Conservation (phyloP, 2,888 invertebrate species). For the Diadegma fenestrale region DNA sequence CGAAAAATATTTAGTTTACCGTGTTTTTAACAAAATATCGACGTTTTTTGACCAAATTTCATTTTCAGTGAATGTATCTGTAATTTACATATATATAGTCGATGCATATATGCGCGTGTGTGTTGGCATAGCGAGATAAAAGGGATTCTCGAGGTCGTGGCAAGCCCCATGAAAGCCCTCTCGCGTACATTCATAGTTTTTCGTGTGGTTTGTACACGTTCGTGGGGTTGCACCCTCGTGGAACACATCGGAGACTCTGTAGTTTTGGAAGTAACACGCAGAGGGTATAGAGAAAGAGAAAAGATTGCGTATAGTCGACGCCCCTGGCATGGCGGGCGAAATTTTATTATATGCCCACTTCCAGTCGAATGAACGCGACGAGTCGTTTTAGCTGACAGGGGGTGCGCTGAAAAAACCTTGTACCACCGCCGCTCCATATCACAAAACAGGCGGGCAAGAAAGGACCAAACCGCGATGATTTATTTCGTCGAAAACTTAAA, state of each 20-base stretch:
- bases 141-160: conserved; percentile 71
- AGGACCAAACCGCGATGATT: conserved; percentile 49
- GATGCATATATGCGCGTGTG: conserved; percentile 3
- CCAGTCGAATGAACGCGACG: conserved; percentile 80
- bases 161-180: conserved; percentile 83
- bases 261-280: conserved; percentile 13
- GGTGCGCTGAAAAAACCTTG: conserved; percentile 38
- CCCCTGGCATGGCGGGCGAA: conserved; percentile 83
- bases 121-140: conserved; percentile 7
- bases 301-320: conserved; percentile 81
- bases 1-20: no score
- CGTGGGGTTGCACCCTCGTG: conserved; percentile 64
- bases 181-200: conserved; percentile 68
- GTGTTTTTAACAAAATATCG: no score
- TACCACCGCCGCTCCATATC: conserved; percentile 44
- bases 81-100: background rate
- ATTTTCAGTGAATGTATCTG: background rate
- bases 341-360: conserved; percentile 84
- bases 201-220: conserved; percentile 53
- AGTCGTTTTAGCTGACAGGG: conserved; percentile 64
- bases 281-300: conserved; percentile 71
- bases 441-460: conserved; percentile 38
- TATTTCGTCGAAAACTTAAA: conserved; percentile 45
- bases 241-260: conserved; percentile 21
- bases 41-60: background rate